phyloP scores from a whole-genome alignment of 2,797 vertebrate species.

The Florisuga fusca region DNA sequence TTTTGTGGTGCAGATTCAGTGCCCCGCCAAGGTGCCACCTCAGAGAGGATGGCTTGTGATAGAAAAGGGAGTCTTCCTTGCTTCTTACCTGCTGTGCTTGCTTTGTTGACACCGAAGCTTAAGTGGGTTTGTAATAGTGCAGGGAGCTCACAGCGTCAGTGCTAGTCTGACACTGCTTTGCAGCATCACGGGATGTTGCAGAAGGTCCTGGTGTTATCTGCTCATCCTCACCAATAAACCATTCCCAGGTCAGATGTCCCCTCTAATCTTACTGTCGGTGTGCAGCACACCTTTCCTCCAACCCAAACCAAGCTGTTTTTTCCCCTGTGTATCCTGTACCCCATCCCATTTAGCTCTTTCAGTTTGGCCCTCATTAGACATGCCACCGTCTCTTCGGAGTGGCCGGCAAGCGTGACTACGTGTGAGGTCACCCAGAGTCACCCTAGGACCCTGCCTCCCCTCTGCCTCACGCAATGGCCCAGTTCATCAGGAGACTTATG shows the following conservation, averaged over 20 bases:
- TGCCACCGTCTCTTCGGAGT: not conserved
- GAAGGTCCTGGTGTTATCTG: not conserved
- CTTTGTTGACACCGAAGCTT: not conserved
- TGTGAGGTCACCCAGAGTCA: not conserved
- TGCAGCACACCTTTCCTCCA: not conserved
- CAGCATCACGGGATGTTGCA: not conserved
- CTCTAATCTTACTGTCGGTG: not conserved
- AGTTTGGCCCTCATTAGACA: not conserved
- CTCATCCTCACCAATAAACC: not conserved
- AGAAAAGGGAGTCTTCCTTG: not conserved
- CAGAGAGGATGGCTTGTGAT: not conserved
- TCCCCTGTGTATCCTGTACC: not conserved
- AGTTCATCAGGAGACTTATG: slow-evolving; percentile 6
- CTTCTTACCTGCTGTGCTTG: not conserved
- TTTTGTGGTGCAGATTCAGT: not conserved
- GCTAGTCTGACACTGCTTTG: not conserved
- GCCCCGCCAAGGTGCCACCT: not conserved
- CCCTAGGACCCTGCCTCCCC: not conserved
- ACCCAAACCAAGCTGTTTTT: not conserved
- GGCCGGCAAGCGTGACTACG: not conserved
- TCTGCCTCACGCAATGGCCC: not conserved
- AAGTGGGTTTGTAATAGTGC: not conserved
- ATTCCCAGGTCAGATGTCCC: not conserved
- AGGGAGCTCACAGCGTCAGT: not conserved
- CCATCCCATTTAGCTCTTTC: not conserved